Base-by-base conservation (phyloP, 2,888 invertebrate species). In the Clostera curtula region DNA sequence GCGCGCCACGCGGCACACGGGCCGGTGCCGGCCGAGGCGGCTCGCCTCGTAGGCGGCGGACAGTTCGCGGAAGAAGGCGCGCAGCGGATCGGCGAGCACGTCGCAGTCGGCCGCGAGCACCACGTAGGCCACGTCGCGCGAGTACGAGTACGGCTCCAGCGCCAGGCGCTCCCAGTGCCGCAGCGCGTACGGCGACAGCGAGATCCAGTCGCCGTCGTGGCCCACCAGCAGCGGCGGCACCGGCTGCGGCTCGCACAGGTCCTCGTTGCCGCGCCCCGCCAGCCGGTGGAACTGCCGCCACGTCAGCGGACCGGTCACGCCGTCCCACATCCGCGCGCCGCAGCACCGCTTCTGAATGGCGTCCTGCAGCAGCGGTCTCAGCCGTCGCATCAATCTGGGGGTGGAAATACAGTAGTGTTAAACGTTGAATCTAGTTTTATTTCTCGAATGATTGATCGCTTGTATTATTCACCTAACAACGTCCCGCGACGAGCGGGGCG, bases 281-380 rank as follows among this genome's bases (percentile, higher is more conserved):
- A 98, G 86, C 34, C 96, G 89, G 85, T 97, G 98, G 80, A 99
- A 98, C 71, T 98, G 96, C 27, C 97, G 88, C 98, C 98, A 99
- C 1, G 98, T 99, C 7, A 99, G 88, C 14, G 98, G 98, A 1
- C 99, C 99, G 41, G 95, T 92, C 19, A 99, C 96, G 27, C 96
- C 95, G 71, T 98, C 97, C 93, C 97, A 97, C 77, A 96, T 88
- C 45, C 95, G 87, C 21, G 90, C 90, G 22, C 92, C 91, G 53
- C 93, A 92, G 45, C 93, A 92, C 51, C 96, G 96, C 76, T 95
- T 95, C 71, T 97, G 97, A 47, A 98, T 95, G 33, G 97, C 97
- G 66, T 97, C 96, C 70, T 98, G 97, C 24, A 98, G 86, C 40
- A 97, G 75, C 4, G 98, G 98, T 64, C 96, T 93, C 25, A 98